Base-by-base conservation (phyloP, 2,888 invertebrate species). In the Cordilura impudica region DNA sequence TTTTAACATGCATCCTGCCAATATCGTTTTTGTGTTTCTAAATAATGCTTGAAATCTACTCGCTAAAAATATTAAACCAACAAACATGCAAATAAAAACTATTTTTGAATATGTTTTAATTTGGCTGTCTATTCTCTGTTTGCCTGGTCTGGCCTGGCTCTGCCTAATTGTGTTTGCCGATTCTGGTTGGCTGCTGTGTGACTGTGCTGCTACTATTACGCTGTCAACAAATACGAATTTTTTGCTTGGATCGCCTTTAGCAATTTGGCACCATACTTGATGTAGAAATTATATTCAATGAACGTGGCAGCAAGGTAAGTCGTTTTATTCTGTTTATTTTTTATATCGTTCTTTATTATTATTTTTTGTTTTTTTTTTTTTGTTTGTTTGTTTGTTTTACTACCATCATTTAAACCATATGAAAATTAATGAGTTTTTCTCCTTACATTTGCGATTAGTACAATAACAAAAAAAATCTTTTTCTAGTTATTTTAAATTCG, bases 231-330 rank as follows among this genome's bases (percentile, higher is more conserved):
- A 49, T 70, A 81, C n/a, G n/a, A 78, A 74, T 72, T 82, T 74
- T 81, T 81, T 83, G 77, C 81, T 71, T 63, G 78, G 77, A 81
- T 60, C 63, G 76, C 78, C 82, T 80, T 60, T 82, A 98, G 97
- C 98, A 98, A 95, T 99, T 96, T 92, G 99, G 99, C 90, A 95
- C 96, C 88, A 99, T 99, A 90, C 94, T 98, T 91, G 99, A 99
- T 92, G 99, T 98, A 91, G 99, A 99, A 94, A 99, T 99, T 89
- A 99, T 99, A 91, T 99, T 99, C 94, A 99, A 99, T 92, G 99
- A 99, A 92, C 94, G 99, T 86, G 99, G 99, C 91, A 98, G 98
- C 87, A 99, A 99, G 97, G 99, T 99, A 95, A 95, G 97, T 90
- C 78, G 47, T 73, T 76, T 58, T 63, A 45, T 63, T 66, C 60